Evolutionary conservation across 1,140 invertebrate genomes (phyloP).

Genomic region (Plutomurus gul): DNA sequence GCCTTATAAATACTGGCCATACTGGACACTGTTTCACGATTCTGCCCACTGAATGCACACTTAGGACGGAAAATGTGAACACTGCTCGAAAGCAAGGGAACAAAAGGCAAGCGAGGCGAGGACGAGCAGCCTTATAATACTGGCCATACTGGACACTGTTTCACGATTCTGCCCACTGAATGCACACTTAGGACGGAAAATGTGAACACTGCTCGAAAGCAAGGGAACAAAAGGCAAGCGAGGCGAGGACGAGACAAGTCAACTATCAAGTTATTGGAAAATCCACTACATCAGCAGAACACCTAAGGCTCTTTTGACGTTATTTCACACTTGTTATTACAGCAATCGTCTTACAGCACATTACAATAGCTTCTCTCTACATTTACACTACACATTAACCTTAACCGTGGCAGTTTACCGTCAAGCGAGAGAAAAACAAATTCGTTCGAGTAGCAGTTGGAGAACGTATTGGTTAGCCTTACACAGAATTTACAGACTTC

Average conservation of each 20-base stretch:
- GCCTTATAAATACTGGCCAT: too few relatives aligned
- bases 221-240: too few relatives aligned
- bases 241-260: neutral
- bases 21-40: too few relatives aligned
- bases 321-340: conserved; percentile 15
- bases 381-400: too few relatives aligned
- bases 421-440: neutral
- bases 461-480: neutral
- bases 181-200: too few relatives aligned
- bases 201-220: neutral
- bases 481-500: too few relatives aligned
- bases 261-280: conserved; percentile 7
- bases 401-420: neutral
- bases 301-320: neutral
- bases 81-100: neutral
- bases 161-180: too few relatives aligned
- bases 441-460: neutral
- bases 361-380: neutral
- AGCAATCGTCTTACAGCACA: neutral
- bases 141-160: too few relatives aligned
- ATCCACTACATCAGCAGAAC: neutral
- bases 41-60: too few relatives aligned
- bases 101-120: too few relatives aligned
- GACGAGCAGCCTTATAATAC: too few relatives aligned
- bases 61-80: neutral